A percentile compares a stretch with the other conserved stretches of the same genome.
phyloP scores from a whole-genome alignment of 1,140 invertebrate genomes.

The Rhopalosiphum padi region DNA sequence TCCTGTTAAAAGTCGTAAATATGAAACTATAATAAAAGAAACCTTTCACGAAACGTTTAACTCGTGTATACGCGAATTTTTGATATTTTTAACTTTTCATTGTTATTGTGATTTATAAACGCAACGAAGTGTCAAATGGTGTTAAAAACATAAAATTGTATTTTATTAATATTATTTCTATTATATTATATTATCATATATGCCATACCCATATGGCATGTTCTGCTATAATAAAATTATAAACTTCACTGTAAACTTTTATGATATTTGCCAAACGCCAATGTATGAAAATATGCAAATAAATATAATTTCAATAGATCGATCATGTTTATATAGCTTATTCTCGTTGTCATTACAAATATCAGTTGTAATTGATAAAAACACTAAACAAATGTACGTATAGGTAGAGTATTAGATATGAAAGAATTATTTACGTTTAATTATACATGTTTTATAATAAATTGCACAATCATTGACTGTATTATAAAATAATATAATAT shows the following conservation, averaged over 20 bases:
- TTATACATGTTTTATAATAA: not conserved
- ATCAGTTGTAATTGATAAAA: not conserved
- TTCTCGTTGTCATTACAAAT: not conserved
- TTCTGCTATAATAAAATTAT: not conserved
- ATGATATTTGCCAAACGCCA: not conserved
- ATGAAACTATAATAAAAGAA: not conserved
- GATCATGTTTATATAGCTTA: not conserved
- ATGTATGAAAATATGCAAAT: not conserved
- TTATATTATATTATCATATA: not conserved
- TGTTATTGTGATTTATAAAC: not conserved
- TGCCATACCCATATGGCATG: not conserved
- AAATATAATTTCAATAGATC: not conserved
- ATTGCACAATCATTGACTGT: not conserved
- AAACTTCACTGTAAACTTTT: not conserved
- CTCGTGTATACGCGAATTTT: not conserved
- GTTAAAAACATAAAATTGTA: conserved; percentile 14
- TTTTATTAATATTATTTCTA: not conserved
- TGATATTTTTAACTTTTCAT: conserved; percentile 1
- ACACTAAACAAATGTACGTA: not conserved
- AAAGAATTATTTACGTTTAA: not conserved
- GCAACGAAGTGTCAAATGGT: not conserved
- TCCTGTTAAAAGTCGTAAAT: not conserved
- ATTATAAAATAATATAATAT: not conserved
- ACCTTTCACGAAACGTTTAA: conserved; percentile 26
- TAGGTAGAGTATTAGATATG: not conserved